These are phyloP conservation scores for Tolypeutes matacus DNA, from an alignment of 2,797 vertebrate species.

Conservation along the genomic window DNA sequence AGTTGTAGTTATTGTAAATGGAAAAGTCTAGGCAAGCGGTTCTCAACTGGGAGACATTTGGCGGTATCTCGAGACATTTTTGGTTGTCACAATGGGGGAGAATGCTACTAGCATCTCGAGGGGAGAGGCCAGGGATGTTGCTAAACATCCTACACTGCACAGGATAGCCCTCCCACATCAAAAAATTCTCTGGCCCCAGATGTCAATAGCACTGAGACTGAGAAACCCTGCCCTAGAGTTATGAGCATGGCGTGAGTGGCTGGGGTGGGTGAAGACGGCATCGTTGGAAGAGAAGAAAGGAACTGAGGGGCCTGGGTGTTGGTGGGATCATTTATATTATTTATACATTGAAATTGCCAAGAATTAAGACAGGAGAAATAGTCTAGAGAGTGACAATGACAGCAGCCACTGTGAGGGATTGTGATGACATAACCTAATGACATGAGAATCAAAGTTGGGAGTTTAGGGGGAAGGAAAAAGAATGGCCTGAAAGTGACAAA, in stretches of 20 bases:
- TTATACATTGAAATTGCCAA: neutral
- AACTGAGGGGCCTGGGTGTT: neutral
- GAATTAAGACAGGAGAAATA: neutral
- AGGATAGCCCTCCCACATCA: too few species aligned
- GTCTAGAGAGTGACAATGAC: neutral
- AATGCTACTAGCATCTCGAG: neutral
- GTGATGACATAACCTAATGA: neutral
- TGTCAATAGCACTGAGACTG: neutral
- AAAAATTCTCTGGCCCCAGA: too few species aligned
- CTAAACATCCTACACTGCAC: neutral
- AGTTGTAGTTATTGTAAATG: neutral
- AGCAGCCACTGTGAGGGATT: neutral
- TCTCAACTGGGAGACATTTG: neutral
- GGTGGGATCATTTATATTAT: neutral
- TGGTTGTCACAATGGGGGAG: neutral
- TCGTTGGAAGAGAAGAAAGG: neutral
- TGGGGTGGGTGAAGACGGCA: neutral
- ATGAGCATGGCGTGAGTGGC: neutral
- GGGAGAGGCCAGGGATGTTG: neutral
- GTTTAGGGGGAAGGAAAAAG: neutral
- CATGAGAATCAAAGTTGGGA: neutral
- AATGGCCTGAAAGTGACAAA: neutral
- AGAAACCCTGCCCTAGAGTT: neutral
- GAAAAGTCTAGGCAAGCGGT: neutral
- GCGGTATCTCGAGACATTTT: neutral